Conservation (phyloP, 1,140 invertebrate genomes). For the Drosophila punjabiensis region DNA sequence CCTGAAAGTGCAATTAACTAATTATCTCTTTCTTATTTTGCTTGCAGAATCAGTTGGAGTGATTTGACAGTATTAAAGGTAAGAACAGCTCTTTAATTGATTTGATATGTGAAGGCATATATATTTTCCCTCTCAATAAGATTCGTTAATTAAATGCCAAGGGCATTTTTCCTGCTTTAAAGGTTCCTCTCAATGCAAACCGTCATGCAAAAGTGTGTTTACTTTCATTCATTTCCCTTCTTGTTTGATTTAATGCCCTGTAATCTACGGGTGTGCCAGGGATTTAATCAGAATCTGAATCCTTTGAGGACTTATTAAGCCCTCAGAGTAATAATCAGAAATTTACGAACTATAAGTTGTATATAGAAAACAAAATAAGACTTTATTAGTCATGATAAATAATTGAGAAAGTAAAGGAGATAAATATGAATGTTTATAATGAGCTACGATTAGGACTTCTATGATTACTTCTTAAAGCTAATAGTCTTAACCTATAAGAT, state of each 20-base stretch:
- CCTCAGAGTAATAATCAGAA: not conserved
- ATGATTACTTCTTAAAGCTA: not conserved
- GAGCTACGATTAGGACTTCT: not conserved
- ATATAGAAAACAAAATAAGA: not conserved
- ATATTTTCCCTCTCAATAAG: not conserved
- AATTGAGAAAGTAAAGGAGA: not conserved
- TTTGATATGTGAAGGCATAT: not conserved
- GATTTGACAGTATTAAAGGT: conserved; percentile 25
- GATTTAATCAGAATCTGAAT: not conserved
- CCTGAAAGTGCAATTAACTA: conserved; percentile 32
- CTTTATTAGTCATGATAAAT: conserved; percentile 4
- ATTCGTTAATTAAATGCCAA: not conserved
- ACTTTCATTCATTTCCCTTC: not conserved
- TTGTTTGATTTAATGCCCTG: conserved; percentile 5
- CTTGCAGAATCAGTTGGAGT: conserved; percentile 18
- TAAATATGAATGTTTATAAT: not conserved
- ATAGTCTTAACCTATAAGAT: not conserved
- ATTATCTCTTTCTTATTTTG: conserved; percentile 28
- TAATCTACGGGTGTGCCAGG: not conserved
- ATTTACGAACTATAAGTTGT: conserved; percentile 5
- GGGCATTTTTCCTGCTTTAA: not conserved
- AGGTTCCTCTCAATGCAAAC: not conserved
- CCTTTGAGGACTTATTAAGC: conserved; percentile 2
- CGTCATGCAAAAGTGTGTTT: not conserved
- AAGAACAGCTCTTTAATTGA: not conserved